A percentile compares a stretch with the other conserved stretches of the same genome.
phyloP scores from a whole-genome alignment of 1,140 invertebrate species.

The Eurosta solidaginis region DNA sequence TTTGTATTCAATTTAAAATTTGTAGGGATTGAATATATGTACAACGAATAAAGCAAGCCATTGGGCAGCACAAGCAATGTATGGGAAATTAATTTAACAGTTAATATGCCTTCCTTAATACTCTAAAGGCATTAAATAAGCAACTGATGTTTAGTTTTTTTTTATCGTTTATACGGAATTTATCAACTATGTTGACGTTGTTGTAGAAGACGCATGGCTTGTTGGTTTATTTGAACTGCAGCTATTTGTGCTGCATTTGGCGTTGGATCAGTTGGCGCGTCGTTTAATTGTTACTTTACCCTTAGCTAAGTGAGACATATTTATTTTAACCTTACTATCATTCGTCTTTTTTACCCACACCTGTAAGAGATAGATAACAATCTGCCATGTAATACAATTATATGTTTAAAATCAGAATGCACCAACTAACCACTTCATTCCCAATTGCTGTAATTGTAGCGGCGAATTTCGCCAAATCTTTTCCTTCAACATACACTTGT shows the following conservation, averaged over 20 bases:
- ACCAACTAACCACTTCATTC: slow-evolving; percentile 77
- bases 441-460: slow-evolving; percentile 88
- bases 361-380: slow-evolving; percentile 61
- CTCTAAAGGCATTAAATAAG: neutral
- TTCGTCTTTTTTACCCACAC: slow-evolving; percentile 87
- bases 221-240: neutral
- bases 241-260: neutral
- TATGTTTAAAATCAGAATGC: neutral
- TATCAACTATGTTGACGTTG: neutral
- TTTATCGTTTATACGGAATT: neutral
- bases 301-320: slow-evolving; percentile 79
- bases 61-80: no score
- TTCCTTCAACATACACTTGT: slow-evolving; percentile 87
- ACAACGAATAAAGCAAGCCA: no score
- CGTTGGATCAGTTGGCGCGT: slow-evolving; percentile 67
- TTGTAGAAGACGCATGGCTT: neutral
- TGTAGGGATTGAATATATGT: no score
- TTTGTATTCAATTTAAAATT: no score
- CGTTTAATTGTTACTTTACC: slow-evolving; percentile 88
- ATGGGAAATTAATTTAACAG: neutral
- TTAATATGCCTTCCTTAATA: neutral
- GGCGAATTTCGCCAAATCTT: slow-evolving; percentile 79
- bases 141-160: neutral
- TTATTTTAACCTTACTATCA: slow-evolving; percentile 84
- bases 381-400: no score